These are phyloP conservation scores for Dasypogon diadema DNA, from an alignment of 2,888 invertebrate species.

Conservation along the genomic window DNA sequence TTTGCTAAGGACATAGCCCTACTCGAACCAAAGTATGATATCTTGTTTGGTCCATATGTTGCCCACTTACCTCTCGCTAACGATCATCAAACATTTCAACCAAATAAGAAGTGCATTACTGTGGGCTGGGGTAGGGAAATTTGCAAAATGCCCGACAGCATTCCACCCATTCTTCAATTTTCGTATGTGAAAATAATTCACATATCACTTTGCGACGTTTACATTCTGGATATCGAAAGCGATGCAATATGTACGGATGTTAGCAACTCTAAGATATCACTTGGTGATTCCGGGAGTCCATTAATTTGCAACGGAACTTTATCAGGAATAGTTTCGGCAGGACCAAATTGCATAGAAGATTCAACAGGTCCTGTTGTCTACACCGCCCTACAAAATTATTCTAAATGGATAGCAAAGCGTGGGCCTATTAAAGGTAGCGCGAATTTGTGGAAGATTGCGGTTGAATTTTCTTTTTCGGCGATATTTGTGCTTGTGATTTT, in stretches of 20 bases:
- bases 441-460: neutral
- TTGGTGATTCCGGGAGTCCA: constrained; percentile 15
- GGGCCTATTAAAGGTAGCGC: neutral
- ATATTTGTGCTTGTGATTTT: no score
- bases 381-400: neutral
- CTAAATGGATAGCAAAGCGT: neutral
- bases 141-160: neutral
- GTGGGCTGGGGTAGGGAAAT: constrained; percentile 12
- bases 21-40: neutral
- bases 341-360: neutral
- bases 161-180: neutral
- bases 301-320: neutral
- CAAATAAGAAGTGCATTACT: neutral
- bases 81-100: neutral
- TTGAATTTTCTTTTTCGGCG: no score
- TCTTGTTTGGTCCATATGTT: neutral
- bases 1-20: neutral
- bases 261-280: neutral
- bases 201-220: neutral
- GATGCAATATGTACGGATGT: neutral
- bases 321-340: neutral
- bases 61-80: neutral
- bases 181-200: neutral
- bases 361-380: neutral
- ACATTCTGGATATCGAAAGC: no score